Percentiles rank a stretch among this genome's conserved stretches.
Conservation (phyloP, 2,797 vertebrate genomes). For the Notoglanidium macrostoma region DNA sequence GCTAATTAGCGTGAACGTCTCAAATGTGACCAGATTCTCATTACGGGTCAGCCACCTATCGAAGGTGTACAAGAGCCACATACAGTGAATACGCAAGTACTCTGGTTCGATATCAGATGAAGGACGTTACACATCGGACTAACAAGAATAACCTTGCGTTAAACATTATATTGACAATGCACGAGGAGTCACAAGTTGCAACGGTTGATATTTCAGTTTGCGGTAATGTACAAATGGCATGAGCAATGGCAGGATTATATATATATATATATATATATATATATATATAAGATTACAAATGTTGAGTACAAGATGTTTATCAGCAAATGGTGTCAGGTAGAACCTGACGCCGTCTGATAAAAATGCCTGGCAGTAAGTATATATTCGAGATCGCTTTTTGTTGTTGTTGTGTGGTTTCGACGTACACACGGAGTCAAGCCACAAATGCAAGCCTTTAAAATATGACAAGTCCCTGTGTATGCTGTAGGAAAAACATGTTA, state of each 20-base stretch:
- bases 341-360: neutral
- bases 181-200: neutral
- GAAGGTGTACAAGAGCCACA: neutral
- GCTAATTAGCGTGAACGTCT: constrained; percentile 51
- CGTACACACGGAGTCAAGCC: neutral
- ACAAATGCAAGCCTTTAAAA: neutral
- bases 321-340: neutral
- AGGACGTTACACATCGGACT: neutral
- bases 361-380: neutral
- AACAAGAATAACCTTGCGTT: neutral
- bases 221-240: neutral
- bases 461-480: neutral
- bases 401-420: neutral
- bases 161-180: neutral
- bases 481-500: too few species aligned
- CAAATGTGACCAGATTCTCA: constrained; percentile 41
- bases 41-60: constrained; percentile 5
- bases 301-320: constrained; percentile 7
- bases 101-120: neutral
- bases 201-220: neutral
- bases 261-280: neutral
- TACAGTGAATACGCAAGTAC: neutral
- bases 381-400: neutral
- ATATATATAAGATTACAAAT: too few species aligned
- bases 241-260: neutral